Evolutionary conservation across 1,140 invertebrate species (phyloP), one percentile per base, ranked within the genome.

Genomic region (Oscheius sp.): DNA sequence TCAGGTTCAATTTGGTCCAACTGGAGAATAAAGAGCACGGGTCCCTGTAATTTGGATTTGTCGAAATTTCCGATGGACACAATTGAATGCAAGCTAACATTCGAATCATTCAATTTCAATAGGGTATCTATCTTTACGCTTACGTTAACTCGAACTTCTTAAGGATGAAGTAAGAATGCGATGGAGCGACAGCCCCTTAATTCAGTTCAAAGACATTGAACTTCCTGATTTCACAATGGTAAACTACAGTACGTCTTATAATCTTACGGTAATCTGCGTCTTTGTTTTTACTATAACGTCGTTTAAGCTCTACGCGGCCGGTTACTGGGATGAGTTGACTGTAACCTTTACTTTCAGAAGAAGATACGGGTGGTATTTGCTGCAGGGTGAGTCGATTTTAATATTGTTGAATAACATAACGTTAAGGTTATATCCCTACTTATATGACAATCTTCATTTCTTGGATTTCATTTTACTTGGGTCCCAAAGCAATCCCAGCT

Each of bases 71-170:
- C 82, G 29, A 83, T 83, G 81, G 82, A 83, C 63, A 73, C 66
- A 15, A 79, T 83, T 34, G 61, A 84, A 68, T 83, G 81, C 70
- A 77, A 77, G 42, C 65, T 83, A 38, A 83, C 82, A 15, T 82
- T 83, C 66, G 82, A 80, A 71, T 82, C 79, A 18, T 83, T 80
- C 73, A 83, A 84, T 71, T 83, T 84, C 77, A 83, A 84, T 65
- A 69, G 67, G 26, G 77, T 67, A 67, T 67, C 38, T 67, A 13
- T 15, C 26, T 49, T 38, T 20, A 4, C 2, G 3, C 20, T 34
- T 49, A 38, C 20, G 26, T 15, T 46, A 45, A 45, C 18, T 15
- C 23, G 7, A 61, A 61, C 18, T 52, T 32, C 55, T 71, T 38
- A 23, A 73, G 71, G 58, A 61, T 10, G 77, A 84, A 71, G 82